Base-by-base conservation (phyloP, 2,797 vertebrate species). In the Helostoma temminkii region DNA sequence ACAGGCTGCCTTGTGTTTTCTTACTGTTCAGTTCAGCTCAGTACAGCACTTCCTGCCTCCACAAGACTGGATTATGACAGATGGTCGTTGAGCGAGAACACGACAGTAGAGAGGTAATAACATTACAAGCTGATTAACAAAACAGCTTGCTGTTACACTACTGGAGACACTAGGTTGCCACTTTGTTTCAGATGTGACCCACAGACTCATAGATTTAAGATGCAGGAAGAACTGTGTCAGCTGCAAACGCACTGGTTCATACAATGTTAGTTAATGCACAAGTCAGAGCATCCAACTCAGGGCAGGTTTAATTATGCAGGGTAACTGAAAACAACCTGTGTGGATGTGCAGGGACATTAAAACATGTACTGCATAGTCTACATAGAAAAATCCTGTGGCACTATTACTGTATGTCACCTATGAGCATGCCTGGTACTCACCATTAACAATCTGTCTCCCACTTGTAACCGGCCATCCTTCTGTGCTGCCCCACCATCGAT, bases 401-500 rank as follows among this genome's bases (percentile, higher is more conserved):
- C n/a, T n/a, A n/a, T n/a, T n/a, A n/a, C 28, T 5, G 9, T 34
- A 34, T 34, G 32, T 34, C 11, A 12, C 9, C 12, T 10, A 2
- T 21, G 46, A 4, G 32, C 1, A 28, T n/a, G n/a, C 8, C 34
- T 6, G 34, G 4, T 30, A 73, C 92, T 93, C 71, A 98, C 97
- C 96, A 98, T 98, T 62, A 99, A 92, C 34, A 99, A 92, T 78
- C 97, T 93, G 88, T 99, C 97, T 84, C 97, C 97, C 65, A 98
- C 94, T 86, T 98, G 96, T 69, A 99, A 90, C 55, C 95, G 92
- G 6, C 95, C 88, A 69, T 98, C 97, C 86, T 97, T 98, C 78
- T 97, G 96, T 0, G 97, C 97, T 48, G 97, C 97, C 53, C 97
- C 97, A 0, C 97, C 97, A 43, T 98, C 97, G 34, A 98, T 98